A percentile compares a stretch with the other conserved stretches of the same genome.
Evolutionary conservation across 2,888 invertebrate genomes (phyloP).

Genomic region (Caenorhabditis auriculariae): DNA sequence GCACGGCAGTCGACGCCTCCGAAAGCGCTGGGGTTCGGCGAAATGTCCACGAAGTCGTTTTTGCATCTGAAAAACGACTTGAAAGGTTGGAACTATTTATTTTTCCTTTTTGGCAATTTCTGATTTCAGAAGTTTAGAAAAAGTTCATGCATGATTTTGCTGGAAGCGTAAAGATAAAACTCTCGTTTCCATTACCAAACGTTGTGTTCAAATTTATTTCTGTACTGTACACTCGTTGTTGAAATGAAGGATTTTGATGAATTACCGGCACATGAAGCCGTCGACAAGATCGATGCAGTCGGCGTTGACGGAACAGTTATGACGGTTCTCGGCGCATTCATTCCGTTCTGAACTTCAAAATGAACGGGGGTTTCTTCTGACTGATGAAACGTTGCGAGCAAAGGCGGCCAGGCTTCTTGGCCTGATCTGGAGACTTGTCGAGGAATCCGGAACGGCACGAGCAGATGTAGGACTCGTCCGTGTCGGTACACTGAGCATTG

Average conservation of each 20-base stretch:
- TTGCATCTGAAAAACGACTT: constrained; percentile 15
- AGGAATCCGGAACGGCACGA: constrained; percentile 53
- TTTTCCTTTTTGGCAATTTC: background rate
- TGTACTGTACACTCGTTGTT: no score
- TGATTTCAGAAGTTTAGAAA: no score
- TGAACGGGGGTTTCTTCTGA: background rate
- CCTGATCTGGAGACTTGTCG: constrained; percentile 52
- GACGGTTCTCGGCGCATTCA: constrained; percentile 79
- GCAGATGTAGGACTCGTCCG: constrained; percentile 59
- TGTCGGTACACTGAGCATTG: constrained; percentile 56
- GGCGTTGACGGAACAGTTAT: constrained; percentile 84
- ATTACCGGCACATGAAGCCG: constrained; percentile 84
- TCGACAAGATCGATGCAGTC: constrained; percentile 85
- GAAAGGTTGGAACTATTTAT: background rate
- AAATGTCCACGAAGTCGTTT: constrained; percentile 57
- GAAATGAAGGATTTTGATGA: no score
- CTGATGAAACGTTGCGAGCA: constrained; percentile 44
- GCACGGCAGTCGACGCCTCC: constrained; percentile 55
- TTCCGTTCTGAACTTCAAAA: constrained; percentile 75
- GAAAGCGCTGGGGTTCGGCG: constrained; percentile 59
- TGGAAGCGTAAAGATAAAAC: no score
- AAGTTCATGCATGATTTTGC: no score
- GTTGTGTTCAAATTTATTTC: no score
- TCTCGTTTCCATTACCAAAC: no score
- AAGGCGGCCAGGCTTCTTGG: constrained; percentile 51